Evolutionary conservation across 2,888 invertebrate genomes (phyloP).

Genomic region (Opisthograptis luteolata): DNA sequence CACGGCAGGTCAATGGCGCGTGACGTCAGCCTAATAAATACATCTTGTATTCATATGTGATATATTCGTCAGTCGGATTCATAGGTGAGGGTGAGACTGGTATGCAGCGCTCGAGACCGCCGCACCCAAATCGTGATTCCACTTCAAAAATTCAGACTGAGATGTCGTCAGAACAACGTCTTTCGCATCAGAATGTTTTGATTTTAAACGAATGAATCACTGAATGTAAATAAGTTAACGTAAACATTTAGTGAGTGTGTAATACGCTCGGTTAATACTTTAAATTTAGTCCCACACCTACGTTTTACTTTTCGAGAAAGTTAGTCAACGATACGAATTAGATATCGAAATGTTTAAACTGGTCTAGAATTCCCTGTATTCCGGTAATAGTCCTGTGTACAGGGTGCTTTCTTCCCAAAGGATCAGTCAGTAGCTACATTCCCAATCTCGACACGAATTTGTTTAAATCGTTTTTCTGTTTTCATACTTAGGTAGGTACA

Average conservation of each 20-base stretch:
- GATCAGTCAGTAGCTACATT: no score
- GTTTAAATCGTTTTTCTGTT: no score
- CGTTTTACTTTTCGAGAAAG: conserved; percentile 19
- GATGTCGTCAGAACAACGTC: conserved; percentile 29
- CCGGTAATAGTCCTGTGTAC: no score
- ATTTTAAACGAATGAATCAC: conserved; percentile 34
- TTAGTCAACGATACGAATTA: conserved; percentile 21
- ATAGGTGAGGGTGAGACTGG: conserved; percentile 42
- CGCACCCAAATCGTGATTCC: conserved; percentile 53
- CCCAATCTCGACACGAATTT: no score
- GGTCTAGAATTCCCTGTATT: no score
- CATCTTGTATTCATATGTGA: conserved; percentile 50
- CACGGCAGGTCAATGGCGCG: conserved; percentile 71
- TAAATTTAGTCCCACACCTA: conserved; percentile 25
- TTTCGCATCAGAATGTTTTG: conserved; percentile 30
- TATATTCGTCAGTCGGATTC: conserved; percentile 33
- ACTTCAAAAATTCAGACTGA: conserved; percentile 31
- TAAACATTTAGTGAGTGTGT: conserved; percentile 30
- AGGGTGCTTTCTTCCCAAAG: no score
- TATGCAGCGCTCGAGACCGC: conserved; percentile 46
- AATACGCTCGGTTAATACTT: conserved; percentile 27
- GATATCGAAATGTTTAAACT: background rate
- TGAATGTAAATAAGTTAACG: conserved; percentile 26
- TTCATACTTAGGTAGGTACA: no score
- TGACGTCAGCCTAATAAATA: conserved; percentile 66